Percentiles rank a stretch among this genome's conserved stretches.
Evolutionary conservation across 2,888 invertebrate species (phyloP).

Genomic region (Aricia artaxerxes): DNA sequence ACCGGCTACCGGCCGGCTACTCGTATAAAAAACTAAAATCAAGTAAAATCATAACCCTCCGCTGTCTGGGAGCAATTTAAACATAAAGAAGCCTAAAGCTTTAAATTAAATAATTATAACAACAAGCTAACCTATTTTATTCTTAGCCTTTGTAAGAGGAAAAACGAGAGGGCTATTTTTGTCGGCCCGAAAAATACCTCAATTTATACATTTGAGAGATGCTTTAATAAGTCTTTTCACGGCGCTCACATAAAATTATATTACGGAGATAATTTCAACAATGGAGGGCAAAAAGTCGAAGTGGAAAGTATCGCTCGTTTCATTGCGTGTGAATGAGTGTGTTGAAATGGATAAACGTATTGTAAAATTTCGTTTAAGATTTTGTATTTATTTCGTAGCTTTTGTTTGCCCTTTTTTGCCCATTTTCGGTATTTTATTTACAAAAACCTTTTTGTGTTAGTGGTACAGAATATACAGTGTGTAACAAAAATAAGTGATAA

Average conservation of each 20-base stretch:
- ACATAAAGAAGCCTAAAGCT: conserved; percentile 14
- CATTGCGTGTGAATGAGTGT: conserved; percentile 27
- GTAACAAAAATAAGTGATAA: no score
- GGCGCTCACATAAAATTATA: conserved; percentile 41
- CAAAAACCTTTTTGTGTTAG: neutral
- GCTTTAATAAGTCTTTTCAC: conserved; percentile 40
- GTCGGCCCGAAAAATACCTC: conserved; percentile 43
- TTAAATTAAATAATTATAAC: conserved; percentile 19
- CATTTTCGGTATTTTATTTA: neutral
- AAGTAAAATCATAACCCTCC: neutral
- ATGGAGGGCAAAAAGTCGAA: conserved; percentile 38
- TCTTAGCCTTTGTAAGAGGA: conserved; percentile 37
- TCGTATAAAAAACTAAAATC: neutral
- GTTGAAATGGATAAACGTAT: conserved; percentile 19
- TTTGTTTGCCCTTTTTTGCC: neutral
- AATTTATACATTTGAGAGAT: conserved; percentile 44
- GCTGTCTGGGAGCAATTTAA: neutral
- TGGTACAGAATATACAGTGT: neutral
- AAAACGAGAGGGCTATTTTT: conserved; percentile 44
- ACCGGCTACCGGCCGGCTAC: neutral
- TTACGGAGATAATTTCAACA: conserved; percentile 40
- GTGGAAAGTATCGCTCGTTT: conserved; percentile 34
- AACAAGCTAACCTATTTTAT: conserved; percentile 22
- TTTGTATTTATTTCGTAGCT: neutral
- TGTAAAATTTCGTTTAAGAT: conserved; percentile 13